Base-by-base conservation (phyloP, 1,140 invertebrate genomes). In the Sweltsa coloradensis region DNA sequence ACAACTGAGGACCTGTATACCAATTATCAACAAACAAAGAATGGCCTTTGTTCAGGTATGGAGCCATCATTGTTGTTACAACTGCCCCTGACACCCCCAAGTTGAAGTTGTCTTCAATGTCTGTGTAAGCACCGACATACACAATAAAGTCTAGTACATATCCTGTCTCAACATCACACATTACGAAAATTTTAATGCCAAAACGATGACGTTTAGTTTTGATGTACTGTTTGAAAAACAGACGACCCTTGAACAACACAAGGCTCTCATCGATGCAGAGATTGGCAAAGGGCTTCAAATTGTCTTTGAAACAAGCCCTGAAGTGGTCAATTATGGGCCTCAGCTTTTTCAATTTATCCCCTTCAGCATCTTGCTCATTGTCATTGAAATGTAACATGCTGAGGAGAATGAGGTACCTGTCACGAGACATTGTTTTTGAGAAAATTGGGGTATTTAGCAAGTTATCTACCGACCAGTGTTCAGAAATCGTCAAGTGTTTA, bases 101-200 rank as follows among this genome's bases (percentile, higher is more conserved):
- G 21, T 41, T 29, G 7, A 19, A 16, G 18, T 16, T 16, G 23
- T 37, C n/a, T 5, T 5, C 36, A 5, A 37, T 4, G 23, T 3
- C 23, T 37, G 36, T 37, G 7, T 37, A 22, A 37, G 36, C 36
- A 23, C 41, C 51, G 22, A 45, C 51, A 16, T 52, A 51, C 2
- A 50, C 26, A 34, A 55, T 42, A 14, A 51, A 19, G 5, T 45
- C 45, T 3, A 55, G 27, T 3, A 53, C 37, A 34, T 50, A 39
- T 5, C 47, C 46, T 0, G 52, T 57, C 23, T 34, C 37, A 34
- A 21, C 44, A 29, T 56, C 53, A 29, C 49, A 57, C 3, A 63
- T 47, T 23, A 60, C 53, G 58, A 57, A 63, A 19, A 62, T 54
- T 51, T 65, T 65, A n/a, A 64, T 60, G 11, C 62, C 63, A 55